phyloP scores from a whole-genome alignment of 2,113 vertebrate genomes.

The Trichechus manatus region DNA sequence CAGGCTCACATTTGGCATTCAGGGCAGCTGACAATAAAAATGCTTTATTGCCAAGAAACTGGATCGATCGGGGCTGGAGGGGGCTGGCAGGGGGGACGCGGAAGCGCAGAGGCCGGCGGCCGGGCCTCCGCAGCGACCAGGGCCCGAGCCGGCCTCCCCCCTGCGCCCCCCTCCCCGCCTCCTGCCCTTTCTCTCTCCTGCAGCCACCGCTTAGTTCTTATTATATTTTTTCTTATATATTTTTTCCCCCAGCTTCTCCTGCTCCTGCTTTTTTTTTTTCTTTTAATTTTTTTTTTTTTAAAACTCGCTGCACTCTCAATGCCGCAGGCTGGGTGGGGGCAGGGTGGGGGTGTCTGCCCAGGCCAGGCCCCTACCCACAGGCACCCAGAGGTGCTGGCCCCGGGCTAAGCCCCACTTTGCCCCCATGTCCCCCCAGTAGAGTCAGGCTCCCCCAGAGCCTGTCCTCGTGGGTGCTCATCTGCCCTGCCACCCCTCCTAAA shows the following conservation, averaged over 20 bases:
- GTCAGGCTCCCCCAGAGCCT: not conserved
- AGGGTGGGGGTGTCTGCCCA: constrained; percentile 58
- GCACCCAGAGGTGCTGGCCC: not conserved
- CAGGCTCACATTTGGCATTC: constrained; percentile 87
- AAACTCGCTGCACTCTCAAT: constrained; percentile 72
- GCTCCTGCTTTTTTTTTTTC: constrained; percentile 79
- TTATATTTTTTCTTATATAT: constrained; percentile 86
- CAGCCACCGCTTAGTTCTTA: constrained; percentile 84
- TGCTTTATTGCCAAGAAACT: constrained; percentile 88
- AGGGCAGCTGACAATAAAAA: constrained; percentile 89
- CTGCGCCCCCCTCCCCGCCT: constrained; percentile 79
- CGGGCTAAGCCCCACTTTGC: constrained; percentile 21
- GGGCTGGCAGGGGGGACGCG: constrained; percentile 86
- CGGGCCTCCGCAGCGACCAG: constrained; percentile 83
- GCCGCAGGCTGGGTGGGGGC: constrained; percentile 62
- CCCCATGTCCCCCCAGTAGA: not conserved
- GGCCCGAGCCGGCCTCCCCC: constrained; percentile 79
- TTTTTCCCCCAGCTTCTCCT: constrained; percentile 84
- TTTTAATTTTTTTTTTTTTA: constrained; percentile 68
- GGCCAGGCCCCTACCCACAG: constrained; percentile 52
- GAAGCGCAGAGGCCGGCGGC: constrained; percentile 81
- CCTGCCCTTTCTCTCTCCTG: constrained; percentile 84
- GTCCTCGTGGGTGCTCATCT: not conserved
- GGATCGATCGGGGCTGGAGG: constrained; percentile 87
- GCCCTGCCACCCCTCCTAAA: not conserved